Evolutionary conservation across 2,113 vertebrate species (phyloP).

Genomic region (Chamaea fasciata): DNA sequence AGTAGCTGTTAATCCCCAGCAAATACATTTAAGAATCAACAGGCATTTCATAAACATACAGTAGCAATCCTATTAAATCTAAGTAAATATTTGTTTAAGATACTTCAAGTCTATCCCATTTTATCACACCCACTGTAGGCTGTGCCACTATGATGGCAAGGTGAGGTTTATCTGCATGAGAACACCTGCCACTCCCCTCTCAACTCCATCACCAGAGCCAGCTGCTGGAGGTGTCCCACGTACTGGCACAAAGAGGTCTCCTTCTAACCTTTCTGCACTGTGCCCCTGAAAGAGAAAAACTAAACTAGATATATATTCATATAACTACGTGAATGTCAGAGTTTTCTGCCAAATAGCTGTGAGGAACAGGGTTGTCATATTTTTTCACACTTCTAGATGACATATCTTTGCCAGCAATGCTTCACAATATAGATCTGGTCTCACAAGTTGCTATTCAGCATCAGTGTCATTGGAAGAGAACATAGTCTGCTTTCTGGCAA

Average conservation of each 20-base stretch:
- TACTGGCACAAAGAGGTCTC: background rate
- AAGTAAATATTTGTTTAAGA: constrained; percentile 35
- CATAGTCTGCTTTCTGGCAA: background rate
- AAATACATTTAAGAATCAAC: constrained; percentile 44
- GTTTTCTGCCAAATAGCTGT: background rate
- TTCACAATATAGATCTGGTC: background rate
- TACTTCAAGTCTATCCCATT: background rate
- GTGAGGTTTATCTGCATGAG: background rate
- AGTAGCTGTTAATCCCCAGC: constrained; percentile 36
- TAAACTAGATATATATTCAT: background rate
- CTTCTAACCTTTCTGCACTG: background rate
- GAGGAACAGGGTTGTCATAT: background rate
- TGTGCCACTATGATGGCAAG: background rate
- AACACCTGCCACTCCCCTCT: background rate
- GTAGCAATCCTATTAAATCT: background rate
- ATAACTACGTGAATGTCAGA: background rate
- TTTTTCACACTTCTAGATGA: background rate
- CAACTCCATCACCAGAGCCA: background rate
- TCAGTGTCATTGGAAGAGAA: background rate
- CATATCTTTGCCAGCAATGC: background rate
- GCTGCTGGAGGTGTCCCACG: background rate
- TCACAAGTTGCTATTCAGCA: background rate
- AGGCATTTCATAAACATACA: constrained; percentile 50
- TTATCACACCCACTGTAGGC: background rate
- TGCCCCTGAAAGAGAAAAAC: background rate